These are phyloP conservation scores for Borostomias antarcticus DNA, from an alignment of 2,797 vertebrate genomes.

Conservation along the genomic window DNA sequence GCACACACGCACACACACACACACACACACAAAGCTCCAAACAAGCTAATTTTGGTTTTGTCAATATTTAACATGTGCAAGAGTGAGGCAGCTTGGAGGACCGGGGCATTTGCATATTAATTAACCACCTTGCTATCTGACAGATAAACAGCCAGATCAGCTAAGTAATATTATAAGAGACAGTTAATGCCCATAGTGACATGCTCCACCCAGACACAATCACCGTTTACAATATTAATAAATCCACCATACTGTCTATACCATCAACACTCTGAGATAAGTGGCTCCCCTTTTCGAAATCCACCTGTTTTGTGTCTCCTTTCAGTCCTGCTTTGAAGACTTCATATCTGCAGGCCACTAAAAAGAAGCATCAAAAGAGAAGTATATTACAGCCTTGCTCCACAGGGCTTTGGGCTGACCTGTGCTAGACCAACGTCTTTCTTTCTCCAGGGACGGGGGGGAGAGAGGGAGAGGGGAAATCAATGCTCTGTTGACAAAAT, in stretches of 20 bases:
- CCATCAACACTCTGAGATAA: slow-evolving; percentile 11
- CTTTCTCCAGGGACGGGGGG: slow-evolving; percentile 32
- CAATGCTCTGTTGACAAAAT: slow-evolving; percentile 78
- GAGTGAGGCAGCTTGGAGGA: background rate
- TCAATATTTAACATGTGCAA: background rate
- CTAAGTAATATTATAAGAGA: too few species aligned
- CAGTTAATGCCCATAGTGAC: background rate
- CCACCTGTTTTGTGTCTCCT: slow-evolving; percentile 14
- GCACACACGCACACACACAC: slow-evolving; percentile 20
- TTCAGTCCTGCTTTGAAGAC: slow-evolving; percentile 41
- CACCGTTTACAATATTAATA: background rate
- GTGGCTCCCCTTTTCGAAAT: slow-evolving; percentile 17
- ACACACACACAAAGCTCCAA: slow-evolving; percentile 32
- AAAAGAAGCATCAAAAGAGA: slow-evolving; percentile 52
- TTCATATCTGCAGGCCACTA: slow-evolving; percentile 51
- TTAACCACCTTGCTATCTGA: background rate
- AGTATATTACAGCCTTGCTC: slow-evolving; percentile 47
- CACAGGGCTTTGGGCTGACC: slow-evolving; percentile 45
- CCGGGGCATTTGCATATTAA: background rate
- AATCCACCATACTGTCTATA: background rate
- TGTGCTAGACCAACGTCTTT: slow-evolving; percentile 47
- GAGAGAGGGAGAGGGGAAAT: slow-evolving; percentile 53
- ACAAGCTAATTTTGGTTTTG: slow-evolving; percentile 18
- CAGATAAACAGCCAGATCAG: background rate
- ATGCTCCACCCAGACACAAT: slow-evolving; percentile 10